Base-by-base conservation (phyloP, 2,113 vertebrate species). In the Polypterus bichir region DNA sequence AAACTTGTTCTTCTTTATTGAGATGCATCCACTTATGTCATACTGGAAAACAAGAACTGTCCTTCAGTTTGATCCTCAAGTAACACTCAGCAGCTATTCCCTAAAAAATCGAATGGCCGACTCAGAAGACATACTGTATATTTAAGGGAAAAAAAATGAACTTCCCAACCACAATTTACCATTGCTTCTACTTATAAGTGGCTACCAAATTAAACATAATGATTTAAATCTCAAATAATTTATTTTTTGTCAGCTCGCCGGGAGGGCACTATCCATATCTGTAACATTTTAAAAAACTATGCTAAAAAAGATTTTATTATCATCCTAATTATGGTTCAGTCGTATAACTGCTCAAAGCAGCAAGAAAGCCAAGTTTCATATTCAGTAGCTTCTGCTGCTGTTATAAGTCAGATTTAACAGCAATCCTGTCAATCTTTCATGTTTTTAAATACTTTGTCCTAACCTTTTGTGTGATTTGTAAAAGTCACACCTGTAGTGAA, bases 351-450 rank as follows among this genome's bases (percentile, higher is more conserved):
- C 51, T 52, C 10, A 8, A 52, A 52, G 51, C 4, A 52, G 10
- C 4, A 10, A 8, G 51, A 8, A 10, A 8, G 51, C 10, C 7
- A 52, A 10, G 10, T 52, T 10, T 52, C 10, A 8, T 10, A 52
- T 52, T 52, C 51, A 52, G 51, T 10, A 52, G 10, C 51, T 3
- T 52, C 7, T 10, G 51, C 7, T 3, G 7, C 51, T 52, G 3
- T 52, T 52, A 10, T 52, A 52, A 51, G 51, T 52, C 51, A 52
- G 51, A 52, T 52, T 52, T 52, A 52, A 52, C 51, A 52, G 51
- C 51, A 52, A 52, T 52, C 51, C 51, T 52, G 51, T 4, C 51
- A 52, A 10, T 10, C 51, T 52, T 7, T 52, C 51, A 52, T 52
- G 51, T 52, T 52, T 8, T 52, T 52, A 52, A 52, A 52, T 52